phyloP scores from a whole-genome alignment of 2,797 vertebrate genomes.

The Dermochelys coriacea region DNA sequence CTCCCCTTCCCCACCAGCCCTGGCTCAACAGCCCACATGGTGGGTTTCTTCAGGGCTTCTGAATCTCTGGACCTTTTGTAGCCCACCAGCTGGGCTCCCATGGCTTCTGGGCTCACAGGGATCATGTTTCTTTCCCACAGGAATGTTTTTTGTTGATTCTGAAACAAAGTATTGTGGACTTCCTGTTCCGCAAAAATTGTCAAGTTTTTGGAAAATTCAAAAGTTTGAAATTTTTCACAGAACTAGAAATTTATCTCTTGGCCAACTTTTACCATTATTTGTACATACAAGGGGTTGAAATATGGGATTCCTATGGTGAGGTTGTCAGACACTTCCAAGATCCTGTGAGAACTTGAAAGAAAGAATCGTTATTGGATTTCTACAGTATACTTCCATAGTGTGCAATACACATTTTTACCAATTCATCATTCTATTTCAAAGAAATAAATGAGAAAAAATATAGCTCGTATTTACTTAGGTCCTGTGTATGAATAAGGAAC shows the following conservation, averaged over 20 bases:
- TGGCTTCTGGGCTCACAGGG: background rate
- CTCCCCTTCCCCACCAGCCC: background rate
- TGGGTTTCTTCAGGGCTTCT: background rate
- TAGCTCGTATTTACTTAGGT: background rate
- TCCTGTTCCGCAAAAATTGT: background rate
- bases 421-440: background rate
- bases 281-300: background rate
- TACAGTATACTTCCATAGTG: background rate
- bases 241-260: background rate
- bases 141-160: background rate
- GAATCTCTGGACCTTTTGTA: background rate
- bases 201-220: background rate
- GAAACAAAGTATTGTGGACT: background rate
- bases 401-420: background rate
- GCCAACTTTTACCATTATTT: background rate
- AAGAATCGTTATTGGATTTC: background rate
- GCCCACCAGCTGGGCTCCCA: background rate
- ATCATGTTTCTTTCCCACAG: background rate
- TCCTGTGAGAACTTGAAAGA: background rate
- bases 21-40: background rate
- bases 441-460: background rate
- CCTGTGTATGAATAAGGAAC: background rate
- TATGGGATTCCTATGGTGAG: background rate
- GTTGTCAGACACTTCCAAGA: background rate
- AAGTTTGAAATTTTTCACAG: background rate